Evolutionary conservation across 2,797 vertebrate genomes (phyloP).

Genomic region (Enoplosus armatus): DNA sequence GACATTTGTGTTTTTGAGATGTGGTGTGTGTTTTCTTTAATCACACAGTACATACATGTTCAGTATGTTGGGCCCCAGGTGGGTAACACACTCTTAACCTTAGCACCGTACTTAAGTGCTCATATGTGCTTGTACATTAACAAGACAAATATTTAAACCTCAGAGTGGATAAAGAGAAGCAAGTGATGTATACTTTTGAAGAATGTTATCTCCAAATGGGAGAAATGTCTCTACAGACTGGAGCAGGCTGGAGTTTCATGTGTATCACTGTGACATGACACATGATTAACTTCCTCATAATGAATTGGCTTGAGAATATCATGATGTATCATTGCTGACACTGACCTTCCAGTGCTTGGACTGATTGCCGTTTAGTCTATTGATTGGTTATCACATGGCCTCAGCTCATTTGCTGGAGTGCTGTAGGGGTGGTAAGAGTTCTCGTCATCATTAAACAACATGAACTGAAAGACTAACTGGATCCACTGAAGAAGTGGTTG

Average conservation of each 20-base stretch:
- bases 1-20: background rate
- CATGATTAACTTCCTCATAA: slow-evolving; percentile 2
- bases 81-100: background rate
- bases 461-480: background rate
- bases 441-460: background rate
- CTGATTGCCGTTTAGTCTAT: slow-evolving; percentile 24
- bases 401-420: slow-evolving; percentile 9
- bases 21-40: background rate
- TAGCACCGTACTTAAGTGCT: background rate
- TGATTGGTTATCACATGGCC: slow-evolving; percentile 8
- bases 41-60: background rate
- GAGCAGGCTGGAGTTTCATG: background rate
- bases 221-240: too few relatives aligned
- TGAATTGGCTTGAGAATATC: background rate
- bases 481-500: background rate
- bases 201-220: background rate
- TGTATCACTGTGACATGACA: background rate
- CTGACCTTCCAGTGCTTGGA: slow-evolving; percentile 11
- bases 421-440: background rate
- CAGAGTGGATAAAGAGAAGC: background rate
- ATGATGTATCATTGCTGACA: slow-evolving; percentile 4
- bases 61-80: background rate
- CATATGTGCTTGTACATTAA: background rate
- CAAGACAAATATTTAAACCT: background rate
- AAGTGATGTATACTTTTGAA: background rate